Evolutionary conservation across 2,113 vertebrate species (phyloP).

Genomic region (Bucco capensis): DNA sequence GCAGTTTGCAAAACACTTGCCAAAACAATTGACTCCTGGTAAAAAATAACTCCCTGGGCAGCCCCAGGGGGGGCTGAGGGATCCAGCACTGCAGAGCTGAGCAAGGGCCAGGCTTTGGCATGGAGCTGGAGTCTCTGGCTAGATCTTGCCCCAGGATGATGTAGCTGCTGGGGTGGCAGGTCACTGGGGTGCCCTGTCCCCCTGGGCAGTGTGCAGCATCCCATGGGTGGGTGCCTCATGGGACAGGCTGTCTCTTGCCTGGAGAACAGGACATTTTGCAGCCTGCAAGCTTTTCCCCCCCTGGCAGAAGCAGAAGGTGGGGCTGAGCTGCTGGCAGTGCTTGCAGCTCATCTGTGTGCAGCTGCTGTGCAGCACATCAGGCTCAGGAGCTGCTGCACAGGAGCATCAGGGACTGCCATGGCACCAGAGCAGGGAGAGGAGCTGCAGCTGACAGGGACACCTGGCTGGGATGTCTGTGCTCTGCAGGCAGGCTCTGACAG

Average conservation of each 20-base stretch:
- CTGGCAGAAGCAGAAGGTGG: not conserved
- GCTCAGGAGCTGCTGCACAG: not conserved
- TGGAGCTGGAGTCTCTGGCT: not conserved
- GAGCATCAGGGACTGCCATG: not conserved
- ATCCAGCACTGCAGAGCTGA: fast-evolving
- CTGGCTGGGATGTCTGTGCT: not conserved
- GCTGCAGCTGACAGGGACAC: not conserved
- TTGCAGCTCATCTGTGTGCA: not conserved
- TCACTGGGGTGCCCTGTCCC: not conserved
- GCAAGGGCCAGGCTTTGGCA: not conserved
- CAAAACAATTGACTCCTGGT: not conserved
- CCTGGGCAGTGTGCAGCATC: no score
- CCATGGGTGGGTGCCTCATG: not conserved
- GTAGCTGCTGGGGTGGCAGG: not conserved
- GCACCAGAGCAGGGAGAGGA: not conserved
- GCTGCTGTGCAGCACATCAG: not conserved
- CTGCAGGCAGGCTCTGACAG: not conserved
- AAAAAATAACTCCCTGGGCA: not conserved
- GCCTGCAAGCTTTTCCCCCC: not conserved
- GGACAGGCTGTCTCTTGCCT: not conserved
- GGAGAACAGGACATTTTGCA: not conserved
- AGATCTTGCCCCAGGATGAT: not conserved
- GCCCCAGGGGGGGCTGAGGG: not conserved
- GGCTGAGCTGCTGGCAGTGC: not conserved
- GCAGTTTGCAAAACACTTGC: slow-evolving; percentile 12